These are phyloP conservation scores for Molossus molossus DNA, from an alignment of 2,797 vertebrate genomes.

Conservation along the genomic window DNA sequence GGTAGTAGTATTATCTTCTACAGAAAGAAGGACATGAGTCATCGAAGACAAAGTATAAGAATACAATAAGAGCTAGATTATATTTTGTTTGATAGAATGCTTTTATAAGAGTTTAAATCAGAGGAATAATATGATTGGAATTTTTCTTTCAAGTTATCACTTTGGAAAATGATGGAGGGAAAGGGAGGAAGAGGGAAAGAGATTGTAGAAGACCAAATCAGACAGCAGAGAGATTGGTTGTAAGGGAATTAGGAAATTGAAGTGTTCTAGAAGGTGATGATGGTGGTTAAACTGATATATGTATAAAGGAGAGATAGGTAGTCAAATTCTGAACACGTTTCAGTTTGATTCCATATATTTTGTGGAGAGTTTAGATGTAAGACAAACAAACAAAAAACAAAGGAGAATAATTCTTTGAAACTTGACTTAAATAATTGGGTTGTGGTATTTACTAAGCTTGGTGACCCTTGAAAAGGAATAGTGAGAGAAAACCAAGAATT, in stretches of 20 bases:
- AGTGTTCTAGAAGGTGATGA: neutral
- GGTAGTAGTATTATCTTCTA: neutral
- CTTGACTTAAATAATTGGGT: neutral
- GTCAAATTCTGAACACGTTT: neutral
- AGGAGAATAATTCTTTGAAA: neutral
- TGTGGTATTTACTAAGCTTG: neutral
- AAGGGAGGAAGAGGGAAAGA: neutral
- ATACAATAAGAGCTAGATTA: no score
- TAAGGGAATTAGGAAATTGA: neutral
- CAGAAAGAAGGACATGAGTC: neutral
- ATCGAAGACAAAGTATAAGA: neutral
- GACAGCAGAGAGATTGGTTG: neutral
- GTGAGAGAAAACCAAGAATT: neutral
- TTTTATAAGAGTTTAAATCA: neutral
- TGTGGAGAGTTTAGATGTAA: neutral
- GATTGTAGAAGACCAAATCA: neutral
- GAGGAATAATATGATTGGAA: neutral
- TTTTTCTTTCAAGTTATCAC: neutral
- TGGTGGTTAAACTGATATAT: neutral
- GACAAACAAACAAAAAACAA: no score
- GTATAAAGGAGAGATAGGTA: neutral
- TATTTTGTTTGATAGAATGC: neutral
- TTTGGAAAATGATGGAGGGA: neutral
- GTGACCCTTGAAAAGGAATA: neutral
- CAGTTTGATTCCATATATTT: neutral